phyloP scores from a whole-genome alignment of 1,140 invertebrate species.

The Drosophila repleta region DNA sequence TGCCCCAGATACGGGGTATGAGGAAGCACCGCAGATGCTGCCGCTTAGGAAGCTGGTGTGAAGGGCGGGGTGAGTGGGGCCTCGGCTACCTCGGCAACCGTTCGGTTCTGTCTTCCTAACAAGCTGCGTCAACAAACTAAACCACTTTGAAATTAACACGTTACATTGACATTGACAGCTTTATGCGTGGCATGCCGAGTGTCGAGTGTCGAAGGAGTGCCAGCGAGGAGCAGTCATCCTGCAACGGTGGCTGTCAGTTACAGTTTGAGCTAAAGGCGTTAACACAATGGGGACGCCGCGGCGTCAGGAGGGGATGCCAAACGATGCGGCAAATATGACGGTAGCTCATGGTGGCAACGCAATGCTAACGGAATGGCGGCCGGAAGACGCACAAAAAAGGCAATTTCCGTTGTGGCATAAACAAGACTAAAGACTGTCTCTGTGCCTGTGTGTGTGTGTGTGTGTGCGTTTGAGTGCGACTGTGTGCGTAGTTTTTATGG shows the following conservation, averaged over 20 bases:
- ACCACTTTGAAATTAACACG: slow-evolving; percentile 82
- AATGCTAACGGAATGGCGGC: slow-evolving; percentile 48
- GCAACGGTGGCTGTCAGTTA: slow-evolving; percentile 53
- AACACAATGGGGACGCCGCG: slow-evolving; percentile 21
- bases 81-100: slow-evolving; percentile 5
- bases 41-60: neutral
- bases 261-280: slow-evolving; percentile 44
- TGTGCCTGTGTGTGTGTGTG: slow-evolving; percentile 3
- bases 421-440: slow-evolving; percentile 29
- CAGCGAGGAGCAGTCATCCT: no score
- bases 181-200: slow-evolving; percentile 78
- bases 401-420: slow-evolving; percentile 74
- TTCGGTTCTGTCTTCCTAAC: slow-evolving; percentile 49
- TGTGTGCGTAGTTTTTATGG: slow-evolving; percentile 53
- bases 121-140: slow-evolving; percentile 80
- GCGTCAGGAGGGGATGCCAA: slow-evolving; percentile 29
- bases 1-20: slow-evolving; percentile 36
- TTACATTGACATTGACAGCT: slow-evolving; percentile 82
- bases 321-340: slow-evolving; percentile 58
- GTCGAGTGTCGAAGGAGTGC: slow-evolving; percentile 37
- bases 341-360: slow-evolving; percentile 15
- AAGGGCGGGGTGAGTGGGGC: neutral
- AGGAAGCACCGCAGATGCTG: slow-evolving; percentile 5
- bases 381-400: slow-evolving; percentile 74
- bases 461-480: slow-evolving; percentile 7